Percentiles rank a stretch among this genome's conserved stretches.
Evolutionary conservation across 1,140 invertebrate species (phyloP).

Genomic region (Musca domestica): DNA sequence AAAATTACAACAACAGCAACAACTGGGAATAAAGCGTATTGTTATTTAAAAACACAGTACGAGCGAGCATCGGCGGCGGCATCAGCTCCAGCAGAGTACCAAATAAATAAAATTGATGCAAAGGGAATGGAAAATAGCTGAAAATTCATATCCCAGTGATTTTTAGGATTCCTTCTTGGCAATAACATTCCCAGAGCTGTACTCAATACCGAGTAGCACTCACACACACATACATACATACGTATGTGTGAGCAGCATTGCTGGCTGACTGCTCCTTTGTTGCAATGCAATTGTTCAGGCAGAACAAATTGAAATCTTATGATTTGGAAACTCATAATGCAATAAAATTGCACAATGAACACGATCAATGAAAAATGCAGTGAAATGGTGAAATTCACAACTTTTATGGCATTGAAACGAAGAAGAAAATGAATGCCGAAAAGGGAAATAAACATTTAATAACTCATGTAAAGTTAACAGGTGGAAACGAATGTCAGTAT

Average conservation of each 20-base stretch:
- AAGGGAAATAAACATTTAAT: too few relatives aligned
- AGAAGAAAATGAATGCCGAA: too few relatives aligned
- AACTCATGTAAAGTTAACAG: too few relatives aligned
- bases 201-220: too few relatives aligned
- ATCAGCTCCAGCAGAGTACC: background rate
- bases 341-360: conserved; percentile 2
- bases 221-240: too few relatives aligned
- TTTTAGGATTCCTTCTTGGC: background rate
- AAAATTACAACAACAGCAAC: background rate
- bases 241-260: too few relatives aligned
- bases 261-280: too few relatives aligned
- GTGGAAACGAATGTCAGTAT: too few relatives aligned
- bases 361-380: background rate
- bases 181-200: too few relatives aligned
- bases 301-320: conserved; percentile 6
- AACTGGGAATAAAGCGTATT: background rate
- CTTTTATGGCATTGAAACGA: too few relatives aligned
- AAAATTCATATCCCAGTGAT: conserved; percentile 10
- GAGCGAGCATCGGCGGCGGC: background rate
- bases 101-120: background rate
- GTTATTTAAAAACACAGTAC: conserved; percentile 11
- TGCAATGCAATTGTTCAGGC: background rate
- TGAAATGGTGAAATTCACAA: too few relatives aligned
- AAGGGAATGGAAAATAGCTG: conserved; percentile 8
- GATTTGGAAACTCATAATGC: conserved; percentile 16